Conservation (phyloP, 1,140 invertebrate species). For the Parasteatoda tepidariorum region DNA sequence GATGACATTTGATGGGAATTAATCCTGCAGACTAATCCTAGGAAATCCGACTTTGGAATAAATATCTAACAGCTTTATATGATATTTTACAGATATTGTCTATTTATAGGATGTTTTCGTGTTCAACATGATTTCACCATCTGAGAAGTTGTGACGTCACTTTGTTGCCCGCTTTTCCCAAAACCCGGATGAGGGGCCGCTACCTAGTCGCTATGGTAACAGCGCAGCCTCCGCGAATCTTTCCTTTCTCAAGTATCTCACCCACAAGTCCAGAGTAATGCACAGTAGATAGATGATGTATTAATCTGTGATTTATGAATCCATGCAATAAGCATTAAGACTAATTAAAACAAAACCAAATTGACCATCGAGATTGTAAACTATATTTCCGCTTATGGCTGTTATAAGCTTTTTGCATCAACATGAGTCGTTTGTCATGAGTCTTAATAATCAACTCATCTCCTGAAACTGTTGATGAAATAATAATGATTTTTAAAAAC, state of each 20-base stretch:
- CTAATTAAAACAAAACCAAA: no score
- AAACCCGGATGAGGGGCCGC: slow-evolving; percentile 43
- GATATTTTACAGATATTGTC: background rate
- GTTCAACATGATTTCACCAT: slow-evolving; percentile 6
- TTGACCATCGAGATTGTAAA: no score
- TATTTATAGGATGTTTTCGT: background rate
- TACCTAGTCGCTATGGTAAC: slow-evolving; percentile 41
- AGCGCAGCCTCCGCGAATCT: slow-evolving; percentile 38
- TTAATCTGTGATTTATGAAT: no score
- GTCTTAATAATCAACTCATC: no score
- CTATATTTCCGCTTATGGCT: no score
- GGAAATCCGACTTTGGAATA: background rate
- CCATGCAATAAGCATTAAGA: no score
- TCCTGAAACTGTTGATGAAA: no score
- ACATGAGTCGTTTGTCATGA: no score
- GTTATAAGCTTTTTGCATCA: no score
- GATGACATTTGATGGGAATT: no score
- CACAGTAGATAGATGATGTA: background rate
- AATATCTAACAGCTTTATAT: background rate
- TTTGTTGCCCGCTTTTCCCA: background rate
- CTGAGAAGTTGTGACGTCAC: slow-evolving; percentile 40
- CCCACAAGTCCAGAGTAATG: background rate
- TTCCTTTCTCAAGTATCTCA: background rate
- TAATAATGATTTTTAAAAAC: no score
- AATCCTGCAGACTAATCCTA: no score